Percentiles rank a stretch among this genome's conserved stretches.
phyloP scores from a whole-genome alignment of 2,888 invertebrate genomes.

The Heliconius cydno region DNA sequence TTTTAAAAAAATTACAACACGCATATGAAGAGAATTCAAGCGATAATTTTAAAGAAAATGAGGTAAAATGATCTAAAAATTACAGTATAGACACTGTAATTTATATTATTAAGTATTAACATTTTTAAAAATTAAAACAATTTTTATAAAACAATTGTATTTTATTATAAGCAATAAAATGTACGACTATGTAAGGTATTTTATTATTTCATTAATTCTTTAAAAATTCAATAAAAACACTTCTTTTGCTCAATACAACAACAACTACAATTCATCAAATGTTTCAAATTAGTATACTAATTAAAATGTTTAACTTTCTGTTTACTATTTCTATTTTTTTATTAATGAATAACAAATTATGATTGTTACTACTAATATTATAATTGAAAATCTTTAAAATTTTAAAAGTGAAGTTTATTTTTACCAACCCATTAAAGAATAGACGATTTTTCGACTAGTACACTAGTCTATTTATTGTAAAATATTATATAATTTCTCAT shows the following conservation, averaged over 20 bases:
- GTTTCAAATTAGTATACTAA: too few species aligned
- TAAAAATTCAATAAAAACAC: background rate
- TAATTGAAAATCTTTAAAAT: too few species aligned
- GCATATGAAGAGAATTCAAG: background rate
- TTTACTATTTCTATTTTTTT: too few species aligned
- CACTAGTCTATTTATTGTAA: too few species aligned
- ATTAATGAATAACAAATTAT: too few species aligned
- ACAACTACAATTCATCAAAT: background rate
- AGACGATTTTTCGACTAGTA: too few species aligned
- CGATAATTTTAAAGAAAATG: background rate
- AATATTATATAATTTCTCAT: too few species aligned
- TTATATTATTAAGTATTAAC: background rate
- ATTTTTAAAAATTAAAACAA: background rate
- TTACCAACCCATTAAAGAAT: too few species aligned
- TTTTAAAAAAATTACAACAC: background rate
- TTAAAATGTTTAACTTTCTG: too few species aligned
- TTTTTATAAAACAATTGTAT: background rate
- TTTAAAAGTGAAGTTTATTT: too few species aligned
- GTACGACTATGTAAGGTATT: background rate
- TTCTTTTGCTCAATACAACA: background rate
- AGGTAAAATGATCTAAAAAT: slow-evolving; percentile 1
- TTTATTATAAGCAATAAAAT: slow-evolving; percentile 3
- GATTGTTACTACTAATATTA: too few species aligned
- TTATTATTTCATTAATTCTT: background rate
- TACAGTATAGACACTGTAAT: background rate